Evolutionary conservation across 2,888 invertebrate species (phyloP).

Genomic region (Apamea epomidion): DNA sequence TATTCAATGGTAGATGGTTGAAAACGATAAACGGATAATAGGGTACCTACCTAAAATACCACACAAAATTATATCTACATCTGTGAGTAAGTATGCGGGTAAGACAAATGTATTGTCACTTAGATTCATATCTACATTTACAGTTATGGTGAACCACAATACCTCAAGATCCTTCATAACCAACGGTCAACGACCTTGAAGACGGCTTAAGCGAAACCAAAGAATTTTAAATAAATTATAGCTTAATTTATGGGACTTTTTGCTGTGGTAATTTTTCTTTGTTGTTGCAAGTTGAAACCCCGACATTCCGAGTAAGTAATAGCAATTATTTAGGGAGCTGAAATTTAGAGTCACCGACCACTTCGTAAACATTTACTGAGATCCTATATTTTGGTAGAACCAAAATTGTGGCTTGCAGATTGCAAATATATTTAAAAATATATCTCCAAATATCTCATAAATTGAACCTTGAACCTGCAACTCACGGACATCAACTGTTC

Average conservation of each 20-base stretch:
- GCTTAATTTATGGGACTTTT: conserved; percentile 24
- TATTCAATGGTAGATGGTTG: neutral
- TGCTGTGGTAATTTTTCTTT: conserved; percentile 20
- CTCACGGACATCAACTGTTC: conserved; percentile 18
- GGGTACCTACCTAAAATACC: neutral
- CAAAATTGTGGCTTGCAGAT: neutral
- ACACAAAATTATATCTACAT: too few species aligned
- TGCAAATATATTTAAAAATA: conserved; percentile 4
- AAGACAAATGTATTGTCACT: conserved; percentile 13
- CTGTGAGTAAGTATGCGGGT: conserved; percentile 27
- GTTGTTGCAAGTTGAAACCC: neutral
- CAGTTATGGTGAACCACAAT: conserved; percentile 23
- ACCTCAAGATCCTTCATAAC: neutral
- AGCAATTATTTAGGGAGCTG: conserved; percentile 7
- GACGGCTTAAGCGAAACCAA: neutral
- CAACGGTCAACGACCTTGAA: conserved; percentile 9
- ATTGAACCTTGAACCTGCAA: conserved; percentile 49
- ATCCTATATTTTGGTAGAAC: neutral
- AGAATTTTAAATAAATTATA: conserved; percentile 14
- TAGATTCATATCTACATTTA: conserved; percentile 1
- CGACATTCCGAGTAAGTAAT: neutral
- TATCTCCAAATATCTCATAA: neutral
- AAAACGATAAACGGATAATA: neutral
- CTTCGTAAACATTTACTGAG: neutral
- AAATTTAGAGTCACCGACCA: conserved; percentile 3